Base-by-base conservation (phyloP, 2,888 invertebrate genomes). In the Mycalesis mineus region DNA sequence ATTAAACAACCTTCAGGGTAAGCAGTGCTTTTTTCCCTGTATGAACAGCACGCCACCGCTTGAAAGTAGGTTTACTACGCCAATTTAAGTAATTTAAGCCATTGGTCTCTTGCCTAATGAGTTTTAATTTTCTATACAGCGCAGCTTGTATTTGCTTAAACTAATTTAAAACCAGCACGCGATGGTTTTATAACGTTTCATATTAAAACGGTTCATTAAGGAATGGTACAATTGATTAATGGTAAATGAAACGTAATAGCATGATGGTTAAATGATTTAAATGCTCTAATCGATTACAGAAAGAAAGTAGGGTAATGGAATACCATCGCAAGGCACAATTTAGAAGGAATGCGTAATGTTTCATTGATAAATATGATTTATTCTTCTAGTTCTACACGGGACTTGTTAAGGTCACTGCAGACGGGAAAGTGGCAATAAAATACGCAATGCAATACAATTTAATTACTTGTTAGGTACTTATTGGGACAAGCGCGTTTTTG, bases 21-120 rank as follows among this genome's bases (percentile, higher is more conserved):
- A 4, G 22, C 22, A 22, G 22, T 22, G 2, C 22, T 22, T 22
- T 22, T 22, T 22, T 22, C 22, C 22, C 22, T 22, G 22, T 22
- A 22, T 22, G 22, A 22, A 2, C 2, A 22, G 22, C 22, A 22
- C 22, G 22, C 22, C 22, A 22, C 5, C 5, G 22, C 22, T 22
- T 36, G 41, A 59, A 62, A 59, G 51, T 59, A 59, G 57, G 57
- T 62, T 60, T 60, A 62, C 52, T 45, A 55, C 48, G 62, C 57
- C 57, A 60, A 62, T 57, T 59, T 57, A 57, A 57, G 57, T 57
- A 60, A 62, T 57, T 59, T 44, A 59, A 60, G 59, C 55, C 52
- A 60, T 55, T 57, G 47, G 40, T 57, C 55, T 48, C 48, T 60
- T 57, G 57, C 54, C 44, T 57, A 62, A 59, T 62, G 59, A 57